phyloP scores from a whole-genome alignment of 2,797 vertebrate species.

The Leuciscus waleckii region DNA sequence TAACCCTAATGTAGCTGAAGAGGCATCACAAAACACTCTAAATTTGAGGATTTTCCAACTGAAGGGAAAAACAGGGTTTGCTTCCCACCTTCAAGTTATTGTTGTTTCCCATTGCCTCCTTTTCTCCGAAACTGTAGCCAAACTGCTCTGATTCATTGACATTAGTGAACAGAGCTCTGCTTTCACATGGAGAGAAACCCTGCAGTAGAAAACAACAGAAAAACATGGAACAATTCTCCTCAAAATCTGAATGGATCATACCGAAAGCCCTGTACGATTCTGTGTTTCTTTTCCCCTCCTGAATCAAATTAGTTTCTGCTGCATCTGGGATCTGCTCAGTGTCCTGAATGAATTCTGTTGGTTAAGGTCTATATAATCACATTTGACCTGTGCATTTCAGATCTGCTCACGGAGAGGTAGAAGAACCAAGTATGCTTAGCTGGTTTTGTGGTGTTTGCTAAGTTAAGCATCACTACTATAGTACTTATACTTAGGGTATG shows the following conservation, averaged over 20 bases:
- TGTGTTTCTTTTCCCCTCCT: background rate
- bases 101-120: constrained; percentile 66
- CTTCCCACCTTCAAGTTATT: constrained; percentile 72
- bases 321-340: background rate
- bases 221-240: background rate
- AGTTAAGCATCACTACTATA: background rate
- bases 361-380: constrained; percentile 17
- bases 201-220: constrained; percentile 25
- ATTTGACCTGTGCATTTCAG: constrained; percentile 5
- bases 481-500: background rate
- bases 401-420: background rate
- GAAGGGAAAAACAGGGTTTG: background rate
- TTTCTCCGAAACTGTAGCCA: constrained; percentile 60
- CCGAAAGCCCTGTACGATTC: background rate
- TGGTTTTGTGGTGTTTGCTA: background rate
- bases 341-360: constrained; percentile 27
- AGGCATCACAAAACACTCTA: background rate
- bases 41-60: background rate
- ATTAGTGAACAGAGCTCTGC: constrained; percentile 21
- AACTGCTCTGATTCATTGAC: constrained; percentile 31
- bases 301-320: constrained; percentile 19
- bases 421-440: background rate
- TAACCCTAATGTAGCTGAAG: background rate
- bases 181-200: constrained; percentile 50
- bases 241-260: background rate